These are phyloP conservation scores for Aplochiton taeniatus DNA, from an alignment of 2,797 vertebrate genomes.

Conservation along the genomic window DNA sequence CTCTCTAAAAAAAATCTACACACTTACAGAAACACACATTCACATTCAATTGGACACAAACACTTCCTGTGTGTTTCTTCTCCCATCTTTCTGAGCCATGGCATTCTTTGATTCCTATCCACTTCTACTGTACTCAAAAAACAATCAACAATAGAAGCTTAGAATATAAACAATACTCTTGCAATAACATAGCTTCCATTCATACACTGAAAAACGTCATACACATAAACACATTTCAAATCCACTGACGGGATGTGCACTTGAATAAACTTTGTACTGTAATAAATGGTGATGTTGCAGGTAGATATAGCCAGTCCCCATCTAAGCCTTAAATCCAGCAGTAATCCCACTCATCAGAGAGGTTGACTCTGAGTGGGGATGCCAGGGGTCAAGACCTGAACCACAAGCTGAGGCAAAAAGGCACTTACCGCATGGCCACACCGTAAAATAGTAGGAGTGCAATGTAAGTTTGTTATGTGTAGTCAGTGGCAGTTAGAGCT, in stretches of 20 bases:
- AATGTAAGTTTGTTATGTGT: not conserved
- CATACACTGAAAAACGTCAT: no score
- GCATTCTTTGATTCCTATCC: constrained; percentile 57
- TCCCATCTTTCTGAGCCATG: constrained; percentile 50
- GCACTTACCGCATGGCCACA: constrained; percentile 1
- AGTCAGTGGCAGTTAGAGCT: no score
- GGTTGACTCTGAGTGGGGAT: not conserved
- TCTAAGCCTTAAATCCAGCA: not conserved
- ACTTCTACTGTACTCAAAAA: constrained; percentile 26
- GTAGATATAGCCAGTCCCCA: not conserved
- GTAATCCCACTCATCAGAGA: constrained; percentile 4
- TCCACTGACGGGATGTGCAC: no score
- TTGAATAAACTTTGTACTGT: no score
- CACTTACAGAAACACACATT: no score
- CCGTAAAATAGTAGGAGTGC: not conserved
- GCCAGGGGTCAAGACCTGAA: not conserved
- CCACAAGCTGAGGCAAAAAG: constrained; percentile 4
- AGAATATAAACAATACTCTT: constrained; percentile 1
- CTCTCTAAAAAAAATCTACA: no score
- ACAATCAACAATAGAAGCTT: constrained; percentile 26
- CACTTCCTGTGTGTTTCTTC: constrained; percentile 49
- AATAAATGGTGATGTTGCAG: no score
- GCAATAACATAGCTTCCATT: no score
- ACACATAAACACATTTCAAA: no score
- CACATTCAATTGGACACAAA: no score